Evolutionary conservation across 2,113 vertebrate species (phyloP).

Genomic region (Silurus asotus): DNA sequence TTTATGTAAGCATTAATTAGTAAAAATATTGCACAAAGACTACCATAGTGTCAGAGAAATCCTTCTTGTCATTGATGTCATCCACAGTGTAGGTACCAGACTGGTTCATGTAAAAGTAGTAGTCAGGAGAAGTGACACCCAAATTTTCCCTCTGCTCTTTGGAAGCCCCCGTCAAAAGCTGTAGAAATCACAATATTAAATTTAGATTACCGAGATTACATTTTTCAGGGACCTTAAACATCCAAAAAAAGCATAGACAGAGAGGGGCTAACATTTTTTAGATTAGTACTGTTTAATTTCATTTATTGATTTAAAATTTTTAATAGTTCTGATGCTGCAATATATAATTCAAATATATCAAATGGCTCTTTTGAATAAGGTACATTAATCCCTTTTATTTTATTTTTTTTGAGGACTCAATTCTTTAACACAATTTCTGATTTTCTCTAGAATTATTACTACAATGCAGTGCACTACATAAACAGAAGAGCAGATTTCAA

Average conservation of each 20-base stretch:
- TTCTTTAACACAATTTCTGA: neutral
- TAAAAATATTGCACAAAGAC: neutral
- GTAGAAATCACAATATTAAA: neutral
- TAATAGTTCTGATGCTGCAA: neutral
- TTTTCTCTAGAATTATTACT: neutral
- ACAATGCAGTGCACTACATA: constrained; percentile 4
- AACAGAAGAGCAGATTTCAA: neutral
- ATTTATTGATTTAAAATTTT: too few species aligned
- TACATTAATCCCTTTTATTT: neutral
- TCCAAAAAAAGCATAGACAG: neutral
- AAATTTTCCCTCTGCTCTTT: constrained; percentile 76
- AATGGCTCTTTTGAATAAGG: too few species aligned
- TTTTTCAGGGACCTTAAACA: neutral
- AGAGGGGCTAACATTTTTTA: neutral
- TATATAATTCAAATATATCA: neutral
- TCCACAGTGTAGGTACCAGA: constrained; percentile 79
- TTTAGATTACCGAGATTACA: too few species aligned
- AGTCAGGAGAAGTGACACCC: constrained; percentile 77
- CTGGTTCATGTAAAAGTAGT: constrained; percentile 82
- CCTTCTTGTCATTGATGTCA: constrained; percentile 76
- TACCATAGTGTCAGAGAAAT: constrained; percentile 79
- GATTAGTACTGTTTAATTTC: too few species aligned
- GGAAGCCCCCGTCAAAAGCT: constrained; percentile 73
- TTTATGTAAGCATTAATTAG: neutral
- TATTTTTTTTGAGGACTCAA: neutral